Percentiles rank a stretch among this genome's conserved stretches.
phyloP scores from a whole-genome alignment of 2,113 vertebrate genomes.

The Chaetodon trifascialis region DNA sequence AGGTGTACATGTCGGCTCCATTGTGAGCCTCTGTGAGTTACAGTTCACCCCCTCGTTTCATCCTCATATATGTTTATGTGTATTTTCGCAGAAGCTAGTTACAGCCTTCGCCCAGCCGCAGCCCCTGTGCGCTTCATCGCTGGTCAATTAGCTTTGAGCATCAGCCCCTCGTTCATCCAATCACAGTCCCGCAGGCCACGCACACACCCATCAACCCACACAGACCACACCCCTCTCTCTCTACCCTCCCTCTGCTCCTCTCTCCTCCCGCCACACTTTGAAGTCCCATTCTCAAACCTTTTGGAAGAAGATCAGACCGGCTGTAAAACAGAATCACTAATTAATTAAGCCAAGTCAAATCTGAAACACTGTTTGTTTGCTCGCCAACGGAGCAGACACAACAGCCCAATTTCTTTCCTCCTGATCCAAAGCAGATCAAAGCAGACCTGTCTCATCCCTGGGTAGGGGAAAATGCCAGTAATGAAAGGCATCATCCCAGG shows the following conservation, averaged over 20 bases:
- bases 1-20: not conserved
- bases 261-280: slow-evolving; percentile 92
- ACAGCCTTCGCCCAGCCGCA: not conserved
- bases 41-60: not conserved
- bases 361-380: slow-evolving; percentile 99
- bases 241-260: slow-evolving; percentile 85
- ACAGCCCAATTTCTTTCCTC: slow-evolving; percentile 89
- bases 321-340: slow-evolving; percentile 99
- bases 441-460: slow-evolving; percentile 87
- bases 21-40: slow-evolving; percentile 15
- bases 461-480: slow-evolving; percentile 80
- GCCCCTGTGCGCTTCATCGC: slow-evolving; percentile 1
- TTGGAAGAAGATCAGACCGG: slow-evolving; percentile 98
- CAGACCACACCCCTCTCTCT: slow-evolving; percentile 88
- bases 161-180: slow-evolving; percentile 62
- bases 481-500: slow-evolving; percentile 83
- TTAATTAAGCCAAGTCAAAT: slow-evolving; percentile 99
- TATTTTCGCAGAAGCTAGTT: not conserved
- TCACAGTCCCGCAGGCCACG: slow-evolving; percentile 77
- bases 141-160: slow-evolving; percentile 35
- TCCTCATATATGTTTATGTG: not conserved
- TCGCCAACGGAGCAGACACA: slow-evolving; percentile 97
- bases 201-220: slow-evolving; percentile 60
- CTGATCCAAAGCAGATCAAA: slow-evolving; percentile 92
- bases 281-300: slow-evolving; percentile 97